Conservation (phyloP, 2,113 vertebrate genomes). For the Nothoprocta pentlandii region DNA sequence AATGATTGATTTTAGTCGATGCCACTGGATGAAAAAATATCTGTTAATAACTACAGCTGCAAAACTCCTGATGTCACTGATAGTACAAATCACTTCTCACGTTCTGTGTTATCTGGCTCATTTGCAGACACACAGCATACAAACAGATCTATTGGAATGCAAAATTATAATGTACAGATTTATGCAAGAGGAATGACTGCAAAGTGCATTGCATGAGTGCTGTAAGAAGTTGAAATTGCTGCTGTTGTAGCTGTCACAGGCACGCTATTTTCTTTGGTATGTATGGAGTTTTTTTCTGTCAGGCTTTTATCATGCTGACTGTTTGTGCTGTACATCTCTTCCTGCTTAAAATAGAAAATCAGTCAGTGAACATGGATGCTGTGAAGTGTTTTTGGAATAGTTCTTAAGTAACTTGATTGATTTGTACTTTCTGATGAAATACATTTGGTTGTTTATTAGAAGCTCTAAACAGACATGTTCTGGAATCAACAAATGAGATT, state of each 20-base stretch:
- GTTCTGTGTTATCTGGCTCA: constrained; percentile 73
- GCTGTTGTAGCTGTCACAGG: constrained; percentile 78
- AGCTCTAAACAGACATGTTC: constrained; percentile 39
- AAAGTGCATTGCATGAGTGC: constrained; percentile 60
- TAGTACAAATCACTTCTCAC: constrained; percentile 77
- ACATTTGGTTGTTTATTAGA: constrained; percentile 63
- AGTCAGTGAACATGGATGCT: constrained; percentile 46
- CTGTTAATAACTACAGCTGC: constrained; percentile 82
- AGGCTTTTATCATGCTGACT: constrained; percentile 69
- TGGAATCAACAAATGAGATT: background rate
- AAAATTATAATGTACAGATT: constrained; percentile 75
- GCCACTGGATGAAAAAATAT: constrained; percentile 81
- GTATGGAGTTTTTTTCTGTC: constrained; percentile 73
- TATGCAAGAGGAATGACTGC: constrained; percentile 76
- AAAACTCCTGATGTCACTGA: constrained; percentile 79
- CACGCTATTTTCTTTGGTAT: constrained; percentile 72
- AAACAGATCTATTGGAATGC: constrained; percentile 69
- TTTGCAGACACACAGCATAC: constrained; percentile 72
- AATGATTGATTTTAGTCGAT: constrained; percentile 84
- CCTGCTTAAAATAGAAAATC: constrained; percentile 65
- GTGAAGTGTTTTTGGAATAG: constrained; percentile 71
- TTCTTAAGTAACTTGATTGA: constrained; percentile 70
- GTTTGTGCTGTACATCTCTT: constrained; percentile 62
- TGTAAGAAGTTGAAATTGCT: constrained; percentile 77
- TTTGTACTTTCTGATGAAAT: constrained; percentile 63